Percentiles rank a stretch among this genome's conserved stretches.
Evolutionary conservation across 2,888 invertebrate genomes (phyloP).

Genomic region (Acleris holmiana): DNA sequence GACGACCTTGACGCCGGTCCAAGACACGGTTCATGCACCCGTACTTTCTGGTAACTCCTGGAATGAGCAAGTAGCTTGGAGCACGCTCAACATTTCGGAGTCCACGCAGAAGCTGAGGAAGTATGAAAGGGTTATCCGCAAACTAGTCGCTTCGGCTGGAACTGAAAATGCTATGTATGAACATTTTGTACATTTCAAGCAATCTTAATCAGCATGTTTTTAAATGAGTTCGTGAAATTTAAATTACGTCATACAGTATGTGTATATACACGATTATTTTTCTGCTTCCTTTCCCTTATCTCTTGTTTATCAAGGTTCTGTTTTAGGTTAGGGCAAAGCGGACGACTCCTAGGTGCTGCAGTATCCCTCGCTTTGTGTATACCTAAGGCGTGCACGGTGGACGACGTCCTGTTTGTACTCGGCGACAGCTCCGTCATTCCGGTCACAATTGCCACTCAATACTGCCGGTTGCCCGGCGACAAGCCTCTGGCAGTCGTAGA

Average conservation of each 20-base stretch:
- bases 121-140: slow-evolving; percentile 6
- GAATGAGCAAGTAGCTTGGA: slow-evolving; percentile 1
- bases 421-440: not conserved
- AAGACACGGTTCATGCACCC: slow-evolving; percentile 43
- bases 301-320: not conserved
- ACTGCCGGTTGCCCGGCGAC: slow-evolving; percentile 33
- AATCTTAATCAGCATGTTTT: no score
- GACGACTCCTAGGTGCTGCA: not conserved
- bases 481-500: slow-evolving; percentile 33
- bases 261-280: no score
- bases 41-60: not conserved
- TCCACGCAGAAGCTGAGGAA: not conserved
- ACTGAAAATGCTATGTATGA: not conserved
- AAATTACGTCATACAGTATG: no score
- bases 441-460: slow-evolving; percentile 14
- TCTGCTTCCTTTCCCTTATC: no score
- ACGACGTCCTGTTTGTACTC: slow-evolving; percentile 17
- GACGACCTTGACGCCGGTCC: not conserved
- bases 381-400: slow-evolving; percentile 27
- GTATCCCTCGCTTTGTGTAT: slow-evolving; percentile 34
- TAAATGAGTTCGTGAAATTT: no score
- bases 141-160: not conserved
- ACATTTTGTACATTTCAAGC: not conserved
- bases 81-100: slow-evolving; percentile 20
- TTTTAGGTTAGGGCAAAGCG: slow-evolving; percentile 1